These are phyloP conservation scores for Sminthurinus aureus DNA, from an alignment of 2,888 invertebrate genomes.

Conservation along the genomic window DNA sequence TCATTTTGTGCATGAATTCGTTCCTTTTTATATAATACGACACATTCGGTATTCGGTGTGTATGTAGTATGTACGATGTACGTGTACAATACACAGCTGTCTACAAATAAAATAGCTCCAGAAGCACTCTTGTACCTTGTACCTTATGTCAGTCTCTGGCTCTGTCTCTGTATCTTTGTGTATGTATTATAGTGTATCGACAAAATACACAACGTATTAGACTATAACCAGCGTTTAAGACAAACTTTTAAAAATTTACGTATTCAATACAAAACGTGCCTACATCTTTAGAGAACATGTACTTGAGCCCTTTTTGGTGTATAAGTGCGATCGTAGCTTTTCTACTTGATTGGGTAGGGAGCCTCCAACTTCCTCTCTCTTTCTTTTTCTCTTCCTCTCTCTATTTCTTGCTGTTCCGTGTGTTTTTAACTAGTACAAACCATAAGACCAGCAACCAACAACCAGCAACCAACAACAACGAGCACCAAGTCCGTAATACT, in stretches of 20 bases:
- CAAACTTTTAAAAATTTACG: background rate
- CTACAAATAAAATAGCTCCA: no score
- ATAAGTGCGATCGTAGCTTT: constrained; percentile 34
- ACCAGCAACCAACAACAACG: no score
- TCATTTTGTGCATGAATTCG: background rate
- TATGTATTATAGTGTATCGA: no score
- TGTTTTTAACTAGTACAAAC: constrained; percentile 6
- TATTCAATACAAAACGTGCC: background rate
- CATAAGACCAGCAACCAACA: background rate
- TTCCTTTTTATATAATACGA: background rate
- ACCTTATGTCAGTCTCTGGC: no score
- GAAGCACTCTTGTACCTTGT: no score
- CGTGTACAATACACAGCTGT: background rate
- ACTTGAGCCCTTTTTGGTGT: constrained; percentile 2
- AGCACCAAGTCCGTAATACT: background rate
- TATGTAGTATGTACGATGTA: no score
- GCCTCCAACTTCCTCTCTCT: constrained; percentile 3
- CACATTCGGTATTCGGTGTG: background rate
- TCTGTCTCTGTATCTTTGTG: no score
- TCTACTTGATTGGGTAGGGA: constrained; percentile 32
- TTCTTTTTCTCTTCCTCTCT: background rate
- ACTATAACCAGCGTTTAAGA: no score
- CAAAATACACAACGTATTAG: no score
- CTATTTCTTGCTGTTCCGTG: background rate
- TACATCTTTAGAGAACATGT: background rate